Percentiles rank a stretch among this genome's conserved stretches.
These are phyloP conservation scores for Paelopatides confundens DNA, from an alignment of 53 echinoderm and acorn worm genomes.

Conservation along the genomic window DNA sequence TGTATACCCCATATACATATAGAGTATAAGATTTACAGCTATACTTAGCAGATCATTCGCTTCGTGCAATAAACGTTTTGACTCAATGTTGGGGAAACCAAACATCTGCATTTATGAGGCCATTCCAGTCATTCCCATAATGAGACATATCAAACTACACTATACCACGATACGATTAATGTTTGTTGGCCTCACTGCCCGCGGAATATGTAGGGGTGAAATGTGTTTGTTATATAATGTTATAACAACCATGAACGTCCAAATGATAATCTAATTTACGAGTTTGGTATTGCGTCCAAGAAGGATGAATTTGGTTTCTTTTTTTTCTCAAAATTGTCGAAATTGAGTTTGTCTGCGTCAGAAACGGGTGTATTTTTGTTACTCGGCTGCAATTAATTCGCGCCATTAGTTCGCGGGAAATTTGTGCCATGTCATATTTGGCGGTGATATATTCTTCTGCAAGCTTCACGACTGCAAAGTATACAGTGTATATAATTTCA, in stretches of 20 bases:
- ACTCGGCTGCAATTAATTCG: background rate
- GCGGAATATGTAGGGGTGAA: background rate
- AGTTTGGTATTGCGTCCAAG: background rate
- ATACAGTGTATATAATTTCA: background rate
- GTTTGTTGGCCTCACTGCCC: background rate
- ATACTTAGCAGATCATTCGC: too few species aligned
- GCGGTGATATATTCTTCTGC: background rate
- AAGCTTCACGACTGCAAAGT: background rate
- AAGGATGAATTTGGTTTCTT: background rate
- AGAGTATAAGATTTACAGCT: too few species aligned
- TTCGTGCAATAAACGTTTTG: background rate
- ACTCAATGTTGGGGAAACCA: background rate
- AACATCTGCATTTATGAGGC: background rate
- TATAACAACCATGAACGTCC: background rate
- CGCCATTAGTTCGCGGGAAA: background rate
- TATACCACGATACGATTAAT: background rate
- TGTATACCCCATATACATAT: too few species aligned
- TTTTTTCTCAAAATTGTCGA: conserved; percentile 3
- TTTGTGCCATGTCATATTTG: background rate
- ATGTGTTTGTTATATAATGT: background rate
- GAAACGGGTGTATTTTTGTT: background rate
- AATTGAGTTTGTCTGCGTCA: conserved; percentile 22
- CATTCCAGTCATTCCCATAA: background rate
- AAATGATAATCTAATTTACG: conserved; percentile 14
- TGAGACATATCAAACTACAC: background rate